A percentile compares a stretch with the other conserved stretches of the same genome.
Conservation (phyloP, 2,113 vertebrate species). For the Corydoras maculifer region DNA sequence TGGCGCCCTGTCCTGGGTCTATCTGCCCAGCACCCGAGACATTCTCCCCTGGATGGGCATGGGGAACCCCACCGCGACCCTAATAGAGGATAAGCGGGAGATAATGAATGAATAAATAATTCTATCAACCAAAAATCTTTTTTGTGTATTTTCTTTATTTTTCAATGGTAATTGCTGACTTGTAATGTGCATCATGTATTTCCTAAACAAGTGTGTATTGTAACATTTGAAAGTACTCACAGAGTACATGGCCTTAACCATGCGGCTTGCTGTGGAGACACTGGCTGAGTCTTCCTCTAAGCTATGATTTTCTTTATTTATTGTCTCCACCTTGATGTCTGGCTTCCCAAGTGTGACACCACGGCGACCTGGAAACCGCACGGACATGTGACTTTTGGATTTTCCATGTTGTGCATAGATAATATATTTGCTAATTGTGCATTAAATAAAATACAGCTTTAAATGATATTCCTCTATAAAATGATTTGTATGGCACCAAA, state of each 20-base stretch:
- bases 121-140: too few relatives aligned
- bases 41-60: too few relatives aligned
- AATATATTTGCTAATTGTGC: neutral
- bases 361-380: slow-evolving; percentile 75
- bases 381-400: neutral
- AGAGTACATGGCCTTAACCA: slow-evolving; percentile 98
- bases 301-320: slow-evolving; percentile 90
- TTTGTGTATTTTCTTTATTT: too few relatives aligned
- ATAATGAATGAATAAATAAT: too few relatives aligned
- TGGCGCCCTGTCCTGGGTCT: too few relatives aligned
- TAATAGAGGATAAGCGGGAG: too few relatives aligned
- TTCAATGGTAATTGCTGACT: too few relatives aligned
- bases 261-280: slow-evolving; percentile 86
- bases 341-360: slow-evolving; percentile 91
- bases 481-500: neutral
- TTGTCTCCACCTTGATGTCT: slow-evolving; percentile 96
- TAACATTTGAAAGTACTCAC: slow-evolving; percentile 60
- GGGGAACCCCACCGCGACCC: too few relatives aligned
- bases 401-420: neutral
- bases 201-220: slow-evolving; percentile 10
- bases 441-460: neutral
- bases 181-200: slow-evolving; percentile 6
- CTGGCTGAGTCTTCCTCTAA: slow-evolving; percentile 89
- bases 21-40: too few relatives aligned
- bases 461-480: neutral